Percentiles rank a stretch among this genome's conserved stretches.
These are phyloP conservation scores for Vulpes ferrilata DNA, from an alignment of 2,113 vertebrate genomes.

Conservation along the genomic window DNA sequence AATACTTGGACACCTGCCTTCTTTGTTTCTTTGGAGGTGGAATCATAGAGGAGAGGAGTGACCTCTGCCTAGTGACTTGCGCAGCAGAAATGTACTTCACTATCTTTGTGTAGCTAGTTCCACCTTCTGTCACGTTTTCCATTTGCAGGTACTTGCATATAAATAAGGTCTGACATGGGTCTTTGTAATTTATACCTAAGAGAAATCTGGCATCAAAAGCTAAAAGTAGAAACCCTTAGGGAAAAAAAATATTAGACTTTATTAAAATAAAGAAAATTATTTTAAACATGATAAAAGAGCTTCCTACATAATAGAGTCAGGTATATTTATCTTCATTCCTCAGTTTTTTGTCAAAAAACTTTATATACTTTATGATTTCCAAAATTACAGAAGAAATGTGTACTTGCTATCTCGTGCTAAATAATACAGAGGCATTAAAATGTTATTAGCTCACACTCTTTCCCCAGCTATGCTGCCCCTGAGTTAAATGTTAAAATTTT, in stretches of 20 bases:
- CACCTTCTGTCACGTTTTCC: background rate
- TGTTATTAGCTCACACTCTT: conserved; percentile 33
- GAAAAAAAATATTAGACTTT: background rate
- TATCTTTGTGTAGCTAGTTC: background rate
- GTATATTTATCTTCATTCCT: background rate
- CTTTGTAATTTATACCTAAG: background rate
- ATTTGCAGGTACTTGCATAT: background rate
- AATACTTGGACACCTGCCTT: background rate
- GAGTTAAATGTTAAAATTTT: conserved; percentile 59
- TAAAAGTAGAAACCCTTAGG: background rate
- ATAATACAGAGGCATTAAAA: conserved; percentile 57
- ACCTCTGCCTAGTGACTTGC: background rate
- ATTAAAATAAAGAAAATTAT: background rate
- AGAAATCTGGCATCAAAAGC: background rate
- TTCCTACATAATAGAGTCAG: background rate
- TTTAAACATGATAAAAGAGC: conserved; percentile 11
- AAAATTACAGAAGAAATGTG: conserved; percentile 28
- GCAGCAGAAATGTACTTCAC: background rate
- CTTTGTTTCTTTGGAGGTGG: background rate
- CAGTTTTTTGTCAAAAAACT: conserved; percentile 15
- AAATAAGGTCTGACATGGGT: conserved; percentile 25
- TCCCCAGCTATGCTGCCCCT: background rate
- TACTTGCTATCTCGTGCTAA: conserved; percentile 28
- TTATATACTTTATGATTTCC: conserved; percentile 26
- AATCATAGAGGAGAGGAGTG: background rate